A percentile compares a stretch with the other conserved stretches of the same genome.
phyloP scores from a whole-genome alignment of 2,888 invertebrate species.

The Venusia cambrica region DNA sequence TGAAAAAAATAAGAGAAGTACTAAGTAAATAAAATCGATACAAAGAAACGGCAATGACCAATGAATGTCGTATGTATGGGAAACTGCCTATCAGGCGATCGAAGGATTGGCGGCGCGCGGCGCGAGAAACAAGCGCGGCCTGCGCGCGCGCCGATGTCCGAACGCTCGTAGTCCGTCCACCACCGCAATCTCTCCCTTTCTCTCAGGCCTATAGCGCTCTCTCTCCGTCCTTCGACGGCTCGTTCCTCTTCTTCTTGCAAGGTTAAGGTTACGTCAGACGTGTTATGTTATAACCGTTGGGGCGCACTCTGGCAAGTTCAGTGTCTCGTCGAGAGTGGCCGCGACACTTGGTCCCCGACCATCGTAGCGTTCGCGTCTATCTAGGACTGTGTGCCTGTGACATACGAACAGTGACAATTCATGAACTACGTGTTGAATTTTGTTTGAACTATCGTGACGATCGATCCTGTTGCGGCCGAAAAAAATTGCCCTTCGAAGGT shows the following conservation, averaged over 20 bases:
- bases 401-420: conserved; percentile 78
- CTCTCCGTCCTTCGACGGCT: conserved; percentile 78
- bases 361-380: conserved; percentile 57
- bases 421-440: conserved; percentile 76
- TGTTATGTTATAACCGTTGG: conserved; percentile 82
- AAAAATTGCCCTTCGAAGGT: conserved; percentile 51
- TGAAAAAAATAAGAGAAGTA: not conserved
- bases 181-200: conserved; percentile 71
- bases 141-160: conserved; percentile 34
- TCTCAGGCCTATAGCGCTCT: conserved; percentile 74
- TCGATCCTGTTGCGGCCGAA: conserved; percentile 38
- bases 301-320: conserved; percentile 78
- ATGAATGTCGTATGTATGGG: conserved; percentile 32
- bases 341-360: conserved; percentile 72
- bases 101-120: conserved; percentile 28
- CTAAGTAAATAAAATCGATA: no score
- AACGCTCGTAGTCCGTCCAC: conserved; percentile 27
- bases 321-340: conserved; percentile 80
- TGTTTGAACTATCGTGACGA: conserved; percentile 73
- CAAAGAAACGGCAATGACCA: conserved; percentile 7
- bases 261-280: conserved; percentile 82
- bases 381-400: conserved; percentile 75
- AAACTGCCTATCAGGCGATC: conserved; percentile 33
- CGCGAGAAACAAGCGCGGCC: conserved; percentile 28
- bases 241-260: conserved; percentile 81